phyloP scores from a whole-genome alignment of 2,797 vertebrate species.

The Oreortyx pictus region DNA sequence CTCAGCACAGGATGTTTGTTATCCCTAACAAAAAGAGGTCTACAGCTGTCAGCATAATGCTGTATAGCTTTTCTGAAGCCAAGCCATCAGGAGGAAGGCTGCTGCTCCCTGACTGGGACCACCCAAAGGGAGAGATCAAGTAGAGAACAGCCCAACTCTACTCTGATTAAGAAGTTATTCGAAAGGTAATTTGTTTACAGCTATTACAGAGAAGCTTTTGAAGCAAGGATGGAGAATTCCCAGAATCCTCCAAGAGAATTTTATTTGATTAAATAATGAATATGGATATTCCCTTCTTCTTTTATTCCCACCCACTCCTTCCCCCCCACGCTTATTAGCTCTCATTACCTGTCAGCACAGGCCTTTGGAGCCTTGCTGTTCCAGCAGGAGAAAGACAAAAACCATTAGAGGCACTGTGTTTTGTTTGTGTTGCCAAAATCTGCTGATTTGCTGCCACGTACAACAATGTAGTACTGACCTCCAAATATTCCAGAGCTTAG shows the following conservation, averaged over 20 bases:
- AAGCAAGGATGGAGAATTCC: conserved; percentile 77
- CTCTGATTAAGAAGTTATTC: conserved; percentile 84
- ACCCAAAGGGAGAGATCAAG: conserved; percentile 85
- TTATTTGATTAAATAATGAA: conserved; percentile 83
- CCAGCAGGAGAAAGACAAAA: conserved; percentile 50
- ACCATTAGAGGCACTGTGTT: conserved; percentile 61
- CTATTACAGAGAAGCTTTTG: conserved; percentile 77
- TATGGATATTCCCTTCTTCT: conserved; percentile 76
- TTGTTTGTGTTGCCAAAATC: conserved; percentile 64
- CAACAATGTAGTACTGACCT: conserved; percentile 50
- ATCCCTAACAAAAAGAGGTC: conserved; percentile 85
- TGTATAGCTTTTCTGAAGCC: conserved; percentile 79
- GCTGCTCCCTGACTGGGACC: conserved; percentile 80
- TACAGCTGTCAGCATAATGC: conserved; percentile 84
- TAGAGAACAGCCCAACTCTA: conserved; percentile 75
- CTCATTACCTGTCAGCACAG: conserved; percentile 80
- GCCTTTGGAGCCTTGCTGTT: conserved; percentile 70
- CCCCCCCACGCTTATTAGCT: conserved; percentile 74
- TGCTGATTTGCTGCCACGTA: conserved; percentile 46
- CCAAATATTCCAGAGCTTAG: conserved; percentile 55
- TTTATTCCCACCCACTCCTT: conserved; percentile 34
- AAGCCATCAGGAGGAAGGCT: conserved; percentile 72
- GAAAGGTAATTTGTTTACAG: conserved; percentile 84
- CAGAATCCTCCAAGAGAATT: conserved; percentile 79
- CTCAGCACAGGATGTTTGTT: conserved; percentile 84